Percentiles rank a stretch among this genome's conserved stretches.
Evolutionary conservation across 2,113 vertebrate species (phyloP).

Genomic region (Neolamprologus caudopunctatus): DNA sequence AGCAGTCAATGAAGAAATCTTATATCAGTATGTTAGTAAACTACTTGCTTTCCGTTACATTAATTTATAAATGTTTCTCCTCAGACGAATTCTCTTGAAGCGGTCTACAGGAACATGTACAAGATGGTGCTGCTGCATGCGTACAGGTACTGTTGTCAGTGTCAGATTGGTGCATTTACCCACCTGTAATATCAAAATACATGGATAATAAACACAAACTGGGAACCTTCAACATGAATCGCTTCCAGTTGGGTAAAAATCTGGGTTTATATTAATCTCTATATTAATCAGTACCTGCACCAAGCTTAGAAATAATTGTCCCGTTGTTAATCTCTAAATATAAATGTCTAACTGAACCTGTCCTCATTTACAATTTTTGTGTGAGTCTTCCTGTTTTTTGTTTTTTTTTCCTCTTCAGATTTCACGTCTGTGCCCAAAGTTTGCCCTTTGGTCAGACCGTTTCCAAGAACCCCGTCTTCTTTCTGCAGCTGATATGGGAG

Average conservation of each 20-base stretch:
- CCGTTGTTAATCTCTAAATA: not conserved
- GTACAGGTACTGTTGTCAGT: conserved; percentile 74
- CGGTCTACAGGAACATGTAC: conserved; percentile 80
- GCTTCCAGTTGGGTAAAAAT: not conserved
- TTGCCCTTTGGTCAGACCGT: conserved; percentile 81
- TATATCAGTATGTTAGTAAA: not conserved
- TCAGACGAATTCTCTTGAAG: conserved; percentile 80
- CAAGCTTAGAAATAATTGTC: not conserved
- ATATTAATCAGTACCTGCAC: not conserved
- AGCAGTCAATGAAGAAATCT: not conserved
- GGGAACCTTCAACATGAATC: not conserved
- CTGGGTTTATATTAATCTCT: not conserved
- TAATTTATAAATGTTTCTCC: not conserved
- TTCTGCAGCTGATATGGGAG: conserved; percentile 77
- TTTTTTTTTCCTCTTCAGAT: conserved; percentile 62
- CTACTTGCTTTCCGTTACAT: not conserved
- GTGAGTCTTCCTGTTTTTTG: not conserved
- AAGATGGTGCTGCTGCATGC: conserved; percentile 89
- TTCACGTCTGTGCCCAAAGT: conserved; percentile 82
- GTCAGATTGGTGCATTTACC: not conserved
- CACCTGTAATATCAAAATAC: not conserved
- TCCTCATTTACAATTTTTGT: not conserved
- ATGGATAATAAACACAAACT: not conserved
- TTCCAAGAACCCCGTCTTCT: conserved; percentile 76
- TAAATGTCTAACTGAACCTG: not conserved